phyloP scores from a whole-genome alignment of 1,140 invertebrate species.

The Trissolcus basalis region DNA sequence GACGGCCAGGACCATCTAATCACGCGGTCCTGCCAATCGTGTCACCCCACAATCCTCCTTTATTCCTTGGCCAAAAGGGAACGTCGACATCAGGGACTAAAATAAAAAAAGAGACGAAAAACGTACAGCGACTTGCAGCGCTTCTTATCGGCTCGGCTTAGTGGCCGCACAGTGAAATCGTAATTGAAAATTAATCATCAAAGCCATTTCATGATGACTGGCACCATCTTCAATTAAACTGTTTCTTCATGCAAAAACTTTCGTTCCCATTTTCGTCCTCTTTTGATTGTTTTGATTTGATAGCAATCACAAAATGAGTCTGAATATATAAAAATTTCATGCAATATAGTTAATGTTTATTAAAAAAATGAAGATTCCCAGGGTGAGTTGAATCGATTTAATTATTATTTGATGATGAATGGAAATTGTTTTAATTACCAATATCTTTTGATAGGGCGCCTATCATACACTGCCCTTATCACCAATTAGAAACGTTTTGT shows the following conservation, averaged over 20 bases:
- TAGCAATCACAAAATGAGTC: not conserved
- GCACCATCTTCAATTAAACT: constrained; percentile 20
- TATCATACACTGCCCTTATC: not conserved
- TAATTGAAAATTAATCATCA: constrained; percentile 74
- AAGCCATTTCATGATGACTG: constrained; percentile 54
- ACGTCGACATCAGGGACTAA: constrained; percentile 40
- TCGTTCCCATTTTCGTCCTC: no score
- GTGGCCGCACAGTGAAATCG: constrained; percentile 67
- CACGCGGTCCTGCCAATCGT: constrained; percentile 69
- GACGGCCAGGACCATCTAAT: constrained; percentile 67
- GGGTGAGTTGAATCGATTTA: no score
- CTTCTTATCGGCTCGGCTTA: constrained; percentile 45
- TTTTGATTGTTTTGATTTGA: no score
- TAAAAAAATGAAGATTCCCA: no score
- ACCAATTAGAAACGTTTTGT: constrained; percentile 25
- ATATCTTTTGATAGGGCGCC: no score
- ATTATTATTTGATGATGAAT: no score
- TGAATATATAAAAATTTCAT: not conserved
- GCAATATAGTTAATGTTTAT: no score
- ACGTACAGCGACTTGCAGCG: constrained; percentile 9
- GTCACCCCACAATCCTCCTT: constrained; percentile 61
- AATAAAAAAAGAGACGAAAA: constrained; percentile 31
- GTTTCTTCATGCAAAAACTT: not conserved
- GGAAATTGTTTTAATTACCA: no score
- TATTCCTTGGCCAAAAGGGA: constrained; percentile 60